Evolutionary conservation across 2,888 invertebrate species (phyloP).

Genomic region (Andrena haemorrhoa): DNA sequence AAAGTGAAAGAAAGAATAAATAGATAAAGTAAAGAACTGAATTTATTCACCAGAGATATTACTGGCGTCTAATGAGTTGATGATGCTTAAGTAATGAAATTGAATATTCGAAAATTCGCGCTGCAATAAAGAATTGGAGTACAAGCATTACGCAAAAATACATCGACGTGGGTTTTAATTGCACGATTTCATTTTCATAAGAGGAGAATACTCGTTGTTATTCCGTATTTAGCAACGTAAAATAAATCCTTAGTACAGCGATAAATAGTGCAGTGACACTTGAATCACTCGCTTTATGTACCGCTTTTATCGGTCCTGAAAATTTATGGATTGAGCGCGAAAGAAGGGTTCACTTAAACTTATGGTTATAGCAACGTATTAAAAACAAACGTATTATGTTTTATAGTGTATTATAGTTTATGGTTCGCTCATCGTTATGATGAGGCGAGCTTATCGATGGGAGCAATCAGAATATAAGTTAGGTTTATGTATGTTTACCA

Average conservation of each 20-base stretch:
- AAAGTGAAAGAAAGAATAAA: too few species aligned
- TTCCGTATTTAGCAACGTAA: not conserved
- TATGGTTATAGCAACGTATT: not conserved
- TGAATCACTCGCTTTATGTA: conserved; percentile 1
- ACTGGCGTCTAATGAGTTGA: too few species aligned
- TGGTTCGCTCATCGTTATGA: not conserved
- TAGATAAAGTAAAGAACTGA: too few species aligned
- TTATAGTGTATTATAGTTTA: not conserved
- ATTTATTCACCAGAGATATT: too few species aligned
- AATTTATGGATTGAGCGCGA: conserved; percentile 8
- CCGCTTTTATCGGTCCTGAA: not conserved
- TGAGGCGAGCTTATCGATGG: not conserved
- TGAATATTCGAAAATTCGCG: not conserved
- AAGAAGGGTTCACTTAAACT: not conserved
- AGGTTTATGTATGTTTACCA: too few species aligned
- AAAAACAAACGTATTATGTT: not conserved
- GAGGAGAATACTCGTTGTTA: not conserved
- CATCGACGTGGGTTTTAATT: not conserved
- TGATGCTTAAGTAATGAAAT: not conserved
- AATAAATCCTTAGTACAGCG: conserved; percentile 10
- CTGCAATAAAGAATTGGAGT: not conserved
- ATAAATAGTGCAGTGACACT: conserved; percentile 1
- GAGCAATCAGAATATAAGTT: not conserved
- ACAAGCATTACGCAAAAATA: not conserved
- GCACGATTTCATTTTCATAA: not conserved